Conservation (phyloP, 2,797 vertebrate species). For the Pangasius larnaudii region DNA sequence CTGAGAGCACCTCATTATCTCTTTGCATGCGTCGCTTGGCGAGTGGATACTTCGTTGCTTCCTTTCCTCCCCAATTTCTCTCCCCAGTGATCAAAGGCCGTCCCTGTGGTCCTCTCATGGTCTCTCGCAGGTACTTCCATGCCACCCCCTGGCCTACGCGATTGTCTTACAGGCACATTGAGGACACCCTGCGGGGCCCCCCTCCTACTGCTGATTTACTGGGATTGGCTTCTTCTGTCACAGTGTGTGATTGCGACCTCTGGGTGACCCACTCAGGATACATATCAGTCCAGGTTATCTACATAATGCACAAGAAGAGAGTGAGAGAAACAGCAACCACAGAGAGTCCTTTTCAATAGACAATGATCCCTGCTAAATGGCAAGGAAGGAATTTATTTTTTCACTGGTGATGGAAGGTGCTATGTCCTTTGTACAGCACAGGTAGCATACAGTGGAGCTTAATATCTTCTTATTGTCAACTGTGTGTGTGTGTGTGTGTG, state of each 20-base stretch:
- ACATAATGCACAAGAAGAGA: conserved; percentile 81
- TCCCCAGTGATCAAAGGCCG: conserved; percentile 62
- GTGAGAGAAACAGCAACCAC: conserved; percentile 62
- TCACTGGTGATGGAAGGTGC: conserved; percentile 51
- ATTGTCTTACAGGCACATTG: conserved; percentile 54
- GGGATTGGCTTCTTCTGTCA: conserved; percentile 72
- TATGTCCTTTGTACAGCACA: conserved; percentile 40
- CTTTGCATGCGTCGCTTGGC: conserved; percentile 30
- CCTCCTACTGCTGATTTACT: conserved; percentile 73
- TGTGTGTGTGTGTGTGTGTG: conserved; percentile 23
- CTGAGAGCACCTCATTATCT: conserved; percentile 37
- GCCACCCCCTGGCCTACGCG: conserved; percentile 52
- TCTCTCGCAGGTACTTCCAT: conserved; percentile 45
- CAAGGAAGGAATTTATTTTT: conserved; percentile 64
- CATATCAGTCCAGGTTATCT: conserved; percentile 78
- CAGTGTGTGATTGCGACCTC: conserved; percentile 82
- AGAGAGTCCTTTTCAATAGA: conserved; percentile 73
- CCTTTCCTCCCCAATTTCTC: conserved; percentile 61
- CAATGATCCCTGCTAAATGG: conserved; percentile 69
- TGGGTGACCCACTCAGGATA: conserved; percentile 79
- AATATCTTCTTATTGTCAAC: conserved; percentile 48
- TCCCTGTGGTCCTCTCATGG: conserved; percentile 35
- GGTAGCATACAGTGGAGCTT: conserved; percentile 41
- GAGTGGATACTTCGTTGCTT: conserved; percentile 33
- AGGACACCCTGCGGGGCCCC: conserved; percentile 55